These are phyloP conservation scores for Idaea biselata DNA, from an alignment of 2,888 invertebrate species.

Conservation along the genomic window DNA sequence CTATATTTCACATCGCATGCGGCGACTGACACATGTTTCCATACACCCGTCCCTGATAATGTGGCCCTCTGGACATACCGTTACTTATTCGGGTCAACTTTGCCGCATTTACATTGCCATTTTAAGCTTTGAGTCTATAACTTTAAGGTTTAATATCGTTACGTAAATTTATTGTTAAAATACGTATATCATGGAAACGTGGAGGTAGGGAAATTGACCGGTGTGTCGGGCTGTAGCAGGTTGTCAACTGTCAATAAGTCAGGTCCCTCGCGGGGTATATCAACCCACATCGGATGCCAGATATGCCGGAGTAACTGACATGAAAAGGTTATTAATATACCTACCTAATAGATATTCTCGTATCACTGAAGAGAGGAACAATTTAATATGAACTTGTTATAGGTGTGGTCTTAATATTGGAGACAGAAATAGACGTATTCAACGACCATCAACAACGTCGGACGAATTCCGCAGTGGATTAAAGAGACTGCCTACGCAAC, in stretches of 20 bases:
- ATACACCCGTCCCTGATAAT: constrained; percentile 31
- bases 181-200: constrained; percentile 27
- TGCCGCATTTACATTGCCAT: constrained; percentile 13
- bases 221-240: constrained; percentile 27
- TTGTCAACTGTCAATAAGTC: constrained; percentile 43
- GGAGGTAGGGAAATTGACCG: constrained; percentile 35
- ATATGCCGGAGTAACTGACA: constrained; percentile 35
- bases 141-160: constrained; percentile 19
- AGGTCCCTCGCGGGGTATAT: constrained; percentile 34
- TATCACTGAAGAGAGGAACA: background rate
- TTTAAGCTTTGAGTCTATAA: constrained; percentile 22
- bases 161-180: constrained; percentile 15
- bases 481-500: constrained; percentile 44
- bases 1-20: constrained; percentile 28
- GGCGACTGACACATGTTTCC: constrained; percentile 30
- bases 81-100: constrained; percentile 19
- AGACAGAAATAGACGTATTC: constrained; percentile 6
- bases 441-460: constrained; percentile 21
- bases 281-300: constrained; percentile 31
- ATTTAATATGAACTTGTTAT: constrained; percentile 7
- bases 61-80: constrained; percentile 24
- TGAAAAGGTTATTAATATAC: constrained; percentile 25
- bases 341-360: constrained; percentile 5
- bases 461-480: constrained; percentile 31
- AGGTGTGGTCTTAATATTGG: background rate